Evolutionary conservation across 2,797 vertebrate genomes (phyloP), one percentile per base, ranked within the genome.

Genomic region (Sternarchorhynchus goeldii): DNA sequence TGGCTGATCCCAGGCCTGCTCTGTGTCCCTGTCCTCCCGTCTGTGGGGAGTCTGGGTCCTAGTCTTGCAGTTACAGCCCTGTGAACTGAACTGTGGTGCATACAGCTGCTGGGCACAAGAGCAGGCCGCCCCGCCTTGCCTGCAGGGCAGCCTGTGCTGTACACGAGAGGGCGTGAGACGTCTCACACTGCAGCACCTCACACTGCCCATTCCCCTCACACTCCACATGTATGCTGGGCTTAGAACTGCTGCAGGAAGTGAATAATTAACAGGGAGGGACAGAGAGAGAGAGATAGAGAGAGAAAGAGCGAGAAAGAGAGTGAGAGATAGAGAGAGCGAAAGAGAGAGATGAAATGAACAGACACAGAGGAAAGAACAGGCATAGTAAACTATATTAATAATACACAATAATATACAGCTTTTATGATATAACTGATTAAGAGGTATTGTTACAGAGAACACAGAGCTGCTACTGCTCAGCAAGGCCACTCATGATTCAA

Each of bases 241-340:
- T 77, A 66, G 77, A 67, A 10, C 20, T 59, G 21, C 8, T 73
- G 55, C 71, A 85, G 69, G 21, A 21, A 70, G 57, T 1, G 17
- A 31, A 74, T 64, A 79, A 62, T 74, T 14, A 60, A 57, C 58
- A 59, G 20, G 32, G 71, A 55, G 41, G n/a, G 53, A 67, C 32
- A 76, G n/a, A 75, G 25, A 66, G 25, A 56, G 20, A 55, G 55
- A 67, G 20, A 59, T 50, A 32, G 65, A 73, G 76, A 81, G 60
- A 8, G 71, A 73, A 50, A 55, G 57, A 25, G 18, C 62, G 32
- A 74, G 39, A 73, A 20, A 60, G n/a, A 60, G 45, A 67, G 68
- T 76, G 36, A 53, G 53, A n/a, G 39, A 41, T 1, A 8, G 39
- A 41, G 7, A 8, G 39, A 41, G 7, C 1, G 39, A 39, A 6